Evolutionary conservation across 2,888 invertebrate species (phyloP).

Genomic region (Drosophila lacicola): DNA sequence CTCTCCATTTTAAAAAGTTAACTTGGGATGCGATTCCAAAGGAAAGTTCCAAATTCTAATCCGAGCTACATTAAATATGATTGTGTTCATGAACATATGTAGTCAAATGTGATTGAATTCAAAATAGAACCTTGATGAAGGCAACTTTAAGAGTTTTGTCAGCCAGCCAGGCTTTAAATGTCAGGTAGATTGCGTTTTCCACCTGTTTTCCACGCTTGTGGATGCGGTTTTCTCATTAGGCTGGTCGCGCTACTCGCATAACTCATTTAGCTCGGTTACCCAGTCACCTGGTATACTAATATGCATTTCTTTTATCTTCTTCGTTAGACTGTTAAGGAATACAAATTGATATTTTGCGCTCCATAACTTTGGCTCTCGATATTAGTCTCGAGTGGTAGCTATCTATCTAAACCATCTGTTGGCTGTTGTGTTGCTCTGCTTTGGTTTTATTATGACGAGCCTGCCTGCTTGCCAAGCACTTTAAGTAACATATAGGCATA

Average conservation of each 20-base stretch:
- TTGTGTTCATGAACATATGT: no score
- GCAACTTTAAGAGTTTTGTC: no score
- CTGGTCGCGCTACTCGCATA: neutral
- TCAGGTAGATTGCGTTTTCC: no score
- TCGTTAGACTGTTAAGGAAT: neutral
- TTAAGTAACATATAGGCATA: neutral
- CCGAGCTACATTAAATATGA: no score
- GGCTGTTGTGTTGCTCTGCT: constrained; percentile 8
- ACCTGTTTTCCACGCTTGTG: no score
- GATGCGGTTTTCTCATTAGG: no score
- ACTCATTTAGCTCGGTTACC: constrained; percentile 3
- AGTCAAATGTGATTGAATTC: no score
- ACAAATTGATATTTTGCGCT: constrained; percentile 1
- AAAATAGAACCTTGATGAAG: no score
- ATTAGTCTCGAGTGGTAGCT: constrained; percentile 14
- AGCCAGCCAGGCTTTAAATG: no score
- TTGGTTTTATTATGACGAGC: constrained; percentile 19
- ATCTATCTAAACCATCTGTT: constrained; percentile 46
- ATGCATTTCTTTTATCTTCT: neutral
- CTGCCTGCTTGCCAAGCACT: constrained; percentile 18
- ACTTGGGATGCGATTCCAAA: no score
- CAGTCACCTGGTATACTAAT: neutral
- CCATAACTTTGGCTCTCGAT: neutral
- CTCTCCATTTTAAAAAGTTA: no score
- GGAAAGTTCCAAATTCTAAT: no score